Evolutionary conservation across 1,140 invertebrate species (phyloP), one percentile per base, ranked within the genome.

Genomic region (Stegodyphus dumicola): DNA sequence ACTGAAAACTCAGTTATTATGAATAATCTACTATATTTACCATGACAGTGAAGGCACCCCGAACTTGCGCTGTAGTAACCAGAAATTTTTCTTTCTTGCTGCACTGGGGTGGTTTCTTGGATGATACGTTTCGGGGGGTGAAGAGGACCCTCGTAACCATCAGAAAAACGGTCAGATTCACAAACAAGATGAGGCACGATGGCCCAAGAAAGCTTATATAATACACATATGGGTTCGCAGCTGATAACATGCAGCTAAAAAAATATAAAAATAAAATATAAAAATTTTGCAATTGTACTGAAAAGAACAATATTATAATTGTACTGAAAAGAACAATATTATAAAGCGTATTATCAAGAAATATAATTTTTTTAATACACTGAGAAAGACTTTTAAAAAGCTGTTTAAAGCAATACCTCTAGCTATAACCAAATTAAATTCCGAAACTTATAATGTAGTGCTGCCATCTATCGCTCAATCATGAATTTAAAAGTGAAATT

Each of bases 41-140:
- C 91, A 93, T 92, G 9, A 93, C 91, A 0, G 92, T 92, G 70
- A 92, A 90, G 10, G 92, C 91, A 11, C 92, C 92, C 51, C 92
- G 90, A 7, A 93, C 90, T 89, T 93, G 91, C 0, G 90, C 89
- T 6, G 87, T 77, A 11, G 86, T 87, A n/a, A 87, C 87, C 3
- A 86, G 53, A 17, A 75, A 69, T n/a, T 71, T 67, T 1, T 85
- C 69, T 73, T 76, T 77, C 48, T 81, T 86, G 15, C 49, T 52
- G 49, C 71, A 75, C 56, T 74, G 80, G 0, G 73, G 81, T 7
- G 80, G 80, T 17, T 85, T 85, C 65, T 76, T 75, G 5, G 67
- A 54, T 6, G 77, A 69, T 4, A 71, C 71, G 67, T 79, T 86
- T 18, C 87, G 65, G 7, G 91, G 90, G 76, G 90, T 90, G 84